These are phyloP conservation scores for Tyto alba DNA, from an alignment of 2,113 vertebrate genomes.

Conservation along the genomic window DNA sequence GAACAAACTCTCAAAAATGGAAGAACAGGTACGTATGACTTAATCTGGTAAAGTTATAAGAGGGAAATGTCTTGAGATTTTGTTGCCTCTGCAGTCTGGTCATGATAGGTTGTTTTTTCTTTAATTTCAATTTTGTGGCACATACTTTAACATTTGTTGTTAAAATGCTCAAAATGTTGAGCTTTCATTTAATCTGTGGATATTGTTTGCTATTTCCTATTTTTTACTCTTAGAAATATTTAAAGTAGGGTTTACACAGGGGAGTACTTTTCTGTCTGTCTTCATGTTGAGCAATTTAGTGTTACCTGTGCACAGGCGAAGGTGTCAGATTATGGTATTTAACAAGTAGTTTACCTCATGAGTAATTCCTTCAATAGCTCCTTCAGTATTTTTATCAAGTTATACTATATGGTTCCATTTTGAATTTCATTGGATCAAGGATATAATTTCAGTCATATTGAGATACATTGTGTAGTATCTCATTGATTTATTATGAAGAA, in stretches of 20 bases:
- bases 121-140: not conserved
- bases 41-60: not conserved
- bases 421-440: not conserved
- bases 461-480: not conserved
- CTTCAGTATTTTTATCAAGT: not conserved
- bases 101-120: not conserved
- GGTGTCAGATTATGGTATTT: not conserved
- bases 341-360: not conserved
- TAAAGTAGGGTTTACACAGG: not conserved
- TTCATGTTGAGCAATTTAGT: not conserved
- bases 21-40: constrained; percentile 54
- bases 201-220: not conserved
- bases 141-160: not conserved
- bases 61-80: not conserved
- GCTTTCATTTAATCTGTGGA: not conserved
- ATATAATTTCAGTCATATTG: not conserved
- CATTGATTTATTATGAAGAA: not conserved
- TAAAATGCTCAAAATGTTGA: not conserved
- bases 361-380: not conserved
- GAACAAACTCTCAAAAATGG: constrained; percentile 44
- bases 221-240: not conserved
- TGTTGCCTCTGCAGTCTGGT: not conserved
- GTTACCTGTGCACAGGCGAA: not conserved
- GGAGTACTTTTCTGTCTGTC: not conserved
- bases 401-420: not conserved